A percentile compares a stretch with the other conserved stretches of the same genome.
Evolutionary conservation across 1,140 invertebrate genomes (phyloP).

Genomic region (Drosophila pachea): DNA sequence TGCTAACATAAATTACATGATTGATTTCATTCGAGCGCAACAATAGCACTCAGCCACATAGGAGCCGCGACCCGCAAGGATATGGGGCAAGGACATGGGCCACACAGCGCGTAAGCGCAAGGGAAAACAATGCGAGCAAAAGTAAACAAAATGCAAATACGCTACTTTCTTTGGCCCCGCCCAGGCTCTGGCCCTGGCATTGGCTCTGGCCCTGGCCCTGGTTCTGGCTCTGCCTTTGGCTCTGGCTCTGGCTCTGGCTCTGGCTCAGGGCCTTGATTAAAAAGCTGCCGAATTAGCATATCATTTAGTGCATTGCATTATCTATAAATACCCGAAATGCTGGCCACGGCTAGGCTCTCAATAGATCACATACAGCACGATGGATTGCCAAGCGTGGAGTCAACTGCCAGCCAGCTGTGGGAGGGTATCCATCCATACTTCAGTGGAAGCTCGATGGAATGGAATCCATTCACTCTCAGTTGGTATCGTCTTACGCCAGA

Average conservation of each 20-base stretch:
- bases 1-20: conserved; percentile 77
- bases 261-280: conserved; percentile 67
- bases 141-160: conserved; percentile 76
- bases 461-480: too few species aligned
- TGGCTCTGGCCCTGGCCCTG: conserved; percentile 17
- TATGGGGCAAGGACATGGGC: not conserved
- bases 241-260: conserved; percentile 16
- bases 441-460: too few species aligned
- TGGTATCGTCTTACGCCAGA: too few species aligned
- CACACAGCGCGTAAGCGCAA: conserved; percentile 30
- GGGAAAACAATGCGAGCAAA: conserved; percentile 55
- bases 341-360: not conserved
- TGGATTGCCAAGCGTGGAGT: too few species aligned
- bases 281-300: conserved; percentile 74
- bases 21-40: conserved; percentile 69
- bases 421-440: too few species aligned
- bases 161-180: conserved; percentile 29
- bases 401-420: too few species aligned
- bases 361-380: not conserved
- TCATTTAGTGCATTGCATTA: conserved; percentile 54
- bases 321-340: conserved; percentile 50
- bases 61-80: not conserved
- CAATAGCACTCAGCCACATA: conserved; percentile 25
- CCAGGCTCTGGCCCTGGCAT: not conserved
- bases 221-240: conserved; percentile 18